Conservation (phyloP, 2,797 vertebrate species). For the Atherinosoma microstoma region DNA sequence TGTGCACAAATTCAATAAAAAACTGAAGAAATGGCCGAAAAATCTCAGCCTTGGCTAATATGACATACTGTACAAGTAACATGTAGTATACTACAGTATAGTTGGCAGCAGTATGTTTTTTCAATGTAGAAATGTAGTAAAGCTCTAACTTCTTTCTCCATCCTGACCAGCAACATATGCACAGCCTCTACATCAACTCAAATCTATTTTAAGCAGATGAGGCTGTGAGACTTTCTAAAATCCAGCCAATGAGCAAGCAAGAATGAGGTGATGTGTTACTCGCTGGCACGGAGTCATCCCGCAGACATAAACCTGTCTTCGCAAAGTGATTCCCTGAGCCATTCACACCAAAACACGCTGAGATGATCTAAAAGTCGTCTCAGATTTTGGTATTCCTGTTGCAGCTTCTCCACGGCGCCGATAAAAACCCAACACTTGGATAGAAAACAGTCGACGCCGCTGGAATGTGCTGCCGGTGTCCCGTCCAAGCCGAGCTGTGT, state of each 20-base stretch:
- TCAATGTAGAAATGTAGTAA: conserved; percentile 33
- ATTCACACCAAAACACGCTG: neutral
- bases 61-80: neutral
- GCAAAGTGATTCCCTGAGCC: neutral
- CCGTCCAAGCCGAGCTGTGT: conserved; percentile 30
- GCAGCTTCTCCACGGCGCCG: neutral
- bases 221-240: conserved; percentile 49
- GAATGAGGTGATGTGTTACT: conserved; percentile 42
- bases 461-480: conserved; percentile 35
- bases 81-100: neutral
- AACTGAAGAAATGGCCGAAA: neutral
- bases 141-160: conserved; percentile 17
- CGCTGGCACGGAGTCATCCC: conserved; percentile 17
- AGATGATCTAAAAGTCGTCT: neutral
- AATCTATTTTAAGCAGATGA: conserved; percentile 73
- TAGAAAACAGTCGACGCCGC: conserved; percentile 9
- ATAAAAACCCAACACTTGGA: conserved; percentile 15
- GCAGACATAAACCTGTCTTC: conserved; percentile 31
- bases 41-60: neutral
- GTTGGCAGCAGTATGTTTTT: conserved; percentile 38
- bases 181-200: conserved; percentile 19
- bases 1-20: neutral
- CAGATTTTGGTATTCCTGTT: conserved; percentile 3
- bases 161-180: conserved; percentile 43
- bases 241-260: conserved; percentile 54